phyloP scores from a whole-genome alignment of 2,113 vertebrate species.

The Shinisaurus crocodilurus region DNA sequence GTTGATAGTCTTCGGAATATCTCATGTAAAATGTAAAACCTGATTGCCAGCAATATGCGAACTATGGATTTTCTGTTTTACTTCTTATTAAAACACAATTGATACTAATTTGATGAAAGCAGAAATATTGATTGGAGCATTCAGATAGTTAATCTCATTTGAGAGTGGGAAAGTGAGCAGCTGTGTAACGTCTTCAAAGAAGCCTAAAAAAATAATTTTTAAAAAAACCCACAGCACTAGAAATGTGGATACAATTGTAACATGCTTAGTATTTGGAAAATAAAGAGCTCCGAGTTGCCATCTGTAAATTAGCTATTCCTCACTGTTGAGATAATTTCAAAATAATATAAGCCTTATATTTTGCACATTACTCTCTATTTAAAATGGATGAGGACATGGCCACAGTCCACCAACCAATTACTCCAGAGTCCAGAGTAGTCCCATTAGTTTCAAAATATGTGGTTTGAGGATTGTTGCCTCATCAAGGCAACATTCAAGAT shows the following conservation, averaged over 20 bases:
- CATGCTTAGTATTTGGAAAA: background rate
- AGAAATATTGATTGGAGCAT: constrained; percentile 34
- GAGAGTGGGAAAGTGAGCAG: constrained; percentile 2
- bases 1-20: background rate
- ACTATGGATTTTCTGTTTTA: constrained; percentile 32
- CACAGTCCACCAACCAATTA: background rate
- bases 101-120: constrained; percentile 33
- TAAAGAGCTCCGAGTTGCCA: background rate
- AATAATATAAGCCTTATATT: background rate
- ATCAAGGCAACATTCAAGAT: background rate
- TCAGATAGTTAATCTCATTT: constrained; percentile 14
- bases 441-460: background rate
- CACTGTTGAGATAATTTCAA: background rate
- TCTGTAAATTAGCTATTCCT: background rate
- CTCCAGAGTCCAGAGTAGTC: background rate
- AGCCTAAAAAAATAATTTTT: background rate
- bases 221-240: background rate
- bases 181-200: background rate
- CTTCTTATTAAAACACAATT: constrained; percentile 46
- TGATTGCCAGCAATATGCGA: constrained; percentile 15
- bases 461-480: background rate
- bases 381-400: background rate
- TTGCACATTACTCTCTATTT: background rate
- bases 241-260: constrained; percentile 3
- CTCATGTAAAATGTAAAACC: constrained; percentile 14